These are phyloP conservation scores for Gadopsis bispinosus DNA, from an alignment of 2,797 vertebrate genomes.

Conservation along the genomic window DNA sequence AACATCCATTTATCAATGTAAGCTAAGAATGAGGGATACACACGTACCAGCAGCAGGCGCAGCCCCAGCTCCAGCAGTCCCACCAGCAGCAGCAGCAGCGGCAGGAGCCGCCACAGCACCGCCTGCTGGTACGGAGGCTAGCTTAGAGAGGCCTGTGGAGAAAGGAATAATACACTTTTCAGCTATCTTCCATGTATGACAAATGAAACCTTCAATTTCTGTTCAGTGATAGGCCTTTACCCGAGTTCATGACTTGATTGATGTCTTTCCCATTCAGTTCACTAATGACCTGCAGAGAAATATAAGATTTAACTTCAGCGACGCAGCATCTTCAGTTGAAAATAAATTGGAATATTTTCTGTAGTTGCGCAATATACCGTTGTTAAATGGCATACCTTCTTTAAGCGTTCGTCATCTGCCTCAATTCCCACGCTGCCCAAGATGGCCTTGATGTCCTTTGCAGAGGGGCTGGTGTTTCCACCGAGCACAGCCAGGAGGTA, in stretches of 20 bases:
- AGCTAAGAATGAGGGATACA: neutral
- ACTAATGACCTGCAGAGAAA: slow-evolving; percentile 80
- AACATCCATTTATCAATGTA: neutral
- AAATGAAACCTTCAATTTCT: neutral
- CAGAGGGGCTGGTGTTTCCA: slow-evolving; percentile 84
- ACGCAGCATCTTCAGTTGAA: neutral
- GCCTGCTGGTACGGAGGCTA: slow-evolving; percentile 89
- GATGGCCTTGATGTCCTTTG: slow-evolving; percentile 86
- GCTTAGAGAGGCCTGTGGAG: slow-evolving; percentile 85
- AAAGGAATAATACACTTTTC: neutral
- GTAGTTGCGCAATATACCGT: accelerated
- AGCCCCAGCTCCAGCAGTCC: slow-evolving; percentile 77
- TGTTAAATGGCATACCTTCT: slow-evolving; percentile 69
- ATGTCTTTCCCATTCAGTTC: slow-evolving; percentile 88
- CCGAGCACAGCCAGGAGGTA: slow-evolving; percentile 87
- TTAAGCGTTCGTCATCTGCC: slow-evolving; percentile 84
- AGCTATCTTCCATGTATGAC: neutral
- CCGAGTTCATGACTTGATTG: slow-evolving; percentile 88
- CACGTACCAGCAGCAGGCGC: slow-evolving; percentile 84
- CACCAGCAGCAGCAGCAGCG: slow-evolving; percentile 56
- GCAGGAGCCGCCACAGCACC: slow-evolving; percentile 83
- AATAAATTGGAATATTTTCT: neutral
- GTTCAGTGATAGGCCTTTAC: slow-evolving; percentile 59
- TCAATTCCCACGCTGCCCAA: slow-evolving; percentile 85
- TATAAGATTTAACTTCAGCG: neutral